phyloP scores from a whole-genome alignment of 2,113 vertebrate species.

The Syrrhaptes paradoxus region DNA sequence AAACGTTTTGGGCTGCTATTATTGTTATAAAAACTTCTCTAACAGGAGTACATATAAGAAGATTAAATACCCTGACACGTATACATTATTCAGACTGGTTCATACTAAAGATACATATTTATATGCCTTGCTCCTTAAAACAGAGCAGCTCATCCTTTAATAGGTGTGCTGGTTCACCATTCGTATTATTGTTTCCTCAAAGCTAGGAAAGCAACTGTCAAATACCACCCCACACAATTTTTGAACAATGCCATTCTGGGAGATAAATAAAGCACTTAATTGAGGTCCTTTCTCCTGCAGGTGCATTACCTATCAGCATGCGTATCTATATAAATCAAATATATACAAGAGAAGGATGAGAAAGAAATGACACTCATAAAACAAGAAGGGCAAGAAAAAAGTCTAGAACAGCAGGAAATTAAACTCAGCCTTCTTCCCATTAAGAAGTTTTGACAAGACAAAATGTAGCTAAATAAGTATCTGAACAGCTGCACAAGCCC shows the following conservation, averaged over 20 bases:
- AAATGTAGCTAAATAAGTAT: background rate
- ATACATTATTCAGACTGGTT: background rate
- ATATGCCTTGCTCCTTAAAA: background rate
- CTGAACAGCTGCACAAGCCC: conserved; percentile 1
- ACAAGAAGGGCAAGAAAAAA: conserved; percentile 6
- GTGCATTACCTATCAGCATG: background rate
- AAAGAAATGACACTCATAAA: background rate
- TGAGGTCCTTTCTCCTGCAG: conserved; percentile 9
- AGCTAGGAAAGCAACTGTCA: background rate
- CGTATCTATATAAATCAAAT: conserved; percentile 28
- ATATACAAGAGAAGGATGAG: background rate
- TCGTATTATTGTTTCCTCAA: conserved; percentile 8
- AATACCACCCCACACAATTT: background rate
- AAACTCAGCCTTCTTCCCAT: conserved; percentile 38
- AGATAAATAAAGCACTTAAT: conserved; percentile 38
- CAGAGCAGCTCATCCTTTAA: background rate
- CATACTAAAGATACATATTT: background rate
- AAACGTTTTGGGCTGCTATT: background rate
- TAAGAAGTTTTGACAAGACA: conserved; percentile 51
- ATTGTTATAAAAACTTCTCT: background rate
- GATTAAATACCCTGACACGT: background rate
- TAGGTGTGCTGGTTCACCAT: background rate
- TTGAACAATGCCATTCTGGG: conserved; percentile 6
- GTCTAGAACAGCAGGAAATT: conserved; percentile 51
- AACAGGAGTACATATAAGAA: background rate